These are phyloP conservation scores for Puntigrus tetrazona DNA, from an alignment of 2,113 vertebrate genomes.

Conservation along the genomic window DNA sequence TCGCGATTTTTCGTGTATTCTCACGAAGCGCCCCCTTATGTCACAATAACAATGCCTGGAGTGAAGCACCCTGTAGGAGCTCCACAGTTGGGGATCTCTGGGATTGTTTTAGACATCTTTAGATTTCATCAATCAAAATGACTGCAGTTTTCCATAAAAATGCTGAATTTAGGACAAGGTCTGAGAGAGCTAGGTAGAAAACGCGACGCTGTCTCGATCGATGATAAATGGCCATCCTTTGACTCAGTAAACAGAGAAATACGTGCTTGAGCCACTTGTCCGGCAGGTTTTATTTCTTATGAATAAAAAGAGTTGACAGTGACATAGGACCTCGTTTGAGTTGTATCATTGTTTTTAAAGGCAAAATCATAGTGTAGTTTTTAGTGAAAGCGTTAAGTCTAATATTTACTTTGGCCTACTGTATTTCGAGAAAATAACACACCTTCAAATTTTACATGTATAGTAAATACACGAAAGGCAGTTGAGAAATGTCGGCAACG, in stretches of 20 bases:
- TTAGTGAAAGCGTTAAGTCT: background rate
- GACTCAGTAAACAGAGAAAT: constrained; percentile 86
- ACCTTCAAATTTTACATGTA: no score
- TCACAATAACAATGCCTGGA: constrained; percentile 95
- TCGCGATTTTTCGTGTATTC: constrained; percentile 91
- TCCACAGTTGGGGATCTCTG: constrained; percentile 98
- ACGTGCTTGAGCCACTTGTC: constrained; percentile 62
- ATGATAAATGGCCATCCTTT: constrained; percentile 99
- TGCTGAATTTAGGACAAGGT: constrained; percentile 98
- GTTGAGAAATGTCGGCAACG: background rate
- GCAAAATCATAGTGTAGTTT: background rate
- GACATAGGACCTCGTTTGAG: constrained; percentile 23
- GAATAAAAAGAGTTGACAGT: constrained; percentile 30
- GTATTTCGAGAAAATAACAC: background rate
- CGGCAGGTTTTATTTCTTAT: constrained; percentile 42
- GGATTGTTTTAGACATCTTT: constrained; percentile 99
- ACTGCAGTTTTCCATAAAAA: constrained; percentile 99
- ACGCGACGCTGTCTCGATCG: constrained; percentile 96
- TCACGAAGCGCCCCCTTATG: constrained; percentile 87
- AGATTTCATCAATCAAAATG: constrained; percentile 99
- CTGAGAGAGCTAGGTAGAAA: constrained; percentile 96
- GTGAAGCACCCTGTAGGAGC: constrained; percentile 95
- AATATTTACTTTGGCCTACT: background rate
- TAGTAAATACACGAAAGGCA: background rate
- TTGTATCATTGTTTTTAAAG: constrained; percentile 7